A percentile compares a stretch with the other conserved stretches of the same genome.
phyloP scores from a whole-genome alignment of 2,888 invertebrate species.

The Antheraea assamensis region DNA sequence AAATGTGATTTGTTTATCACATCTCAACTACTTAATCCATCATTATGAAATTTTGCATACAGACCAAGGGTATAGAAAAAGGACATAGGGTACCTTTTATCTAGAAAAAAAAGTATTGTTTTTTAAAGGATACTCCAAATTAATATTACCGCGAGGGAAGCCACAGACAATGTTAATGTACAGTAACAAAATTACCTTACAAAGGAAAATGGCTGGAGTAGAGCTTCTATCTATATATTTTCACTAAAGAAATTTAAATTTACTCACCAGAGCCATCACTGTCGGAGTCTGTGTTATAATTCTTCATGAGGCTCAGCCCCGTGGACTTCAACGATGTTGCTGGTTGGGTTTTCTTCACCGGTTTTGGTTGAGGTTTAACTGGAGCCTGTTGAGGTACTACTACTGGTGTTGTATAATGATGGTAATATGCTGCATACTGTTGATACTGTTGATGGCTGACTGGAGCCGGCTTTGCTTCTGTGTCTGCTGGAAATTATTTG shows the following conservation, averaged over 20 bases:
- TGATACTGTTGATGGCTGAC: slow-evolving; percentile 32
- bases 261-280: slow-evolving; percentile 62
- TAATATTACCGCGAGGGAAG: too few relatives aligned
- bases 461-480: slow-evolving; percentile 28
- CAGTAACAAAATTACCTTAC: too few relatives aligned
- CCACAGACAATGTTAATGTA: too few relatives aligned
- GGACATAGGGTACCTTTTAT: too few relatives aligned
- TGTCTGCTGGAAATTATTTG: background rate
- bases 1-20: too few relatives aligned
- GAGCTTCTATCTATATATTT: too few relatives aligned
- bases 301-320: slow-evolving; percentile 80
- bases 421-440: slow-evolving; percentile 56
- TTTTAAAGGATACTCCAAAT: too few relatives aligned
- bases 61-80: too few relatives aligned
- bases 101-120: too few relatives aligned
- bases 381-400: slow-evolving; percentile 32
- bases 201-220: too few relatives aligned
- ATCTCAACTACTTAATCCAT: too few relatives aligned
- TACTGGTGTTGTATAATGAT: slow-evolving; percentile 44
- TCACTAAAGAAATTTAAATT: background rate
- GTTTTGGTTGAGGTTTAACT: slow-evolving; percentile 23
- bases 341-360: slow-evolving; percentile 26
- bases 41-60: too few relatives aligned
- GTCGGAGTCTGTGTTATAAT: slow-evolving; percentile 81
- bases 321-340: slow-evolving; percentile 52